Evolutionary conservation across 2,113 vertebrate species (phyloP).

Genomic region (Pantherophis guttatus): DNA sequence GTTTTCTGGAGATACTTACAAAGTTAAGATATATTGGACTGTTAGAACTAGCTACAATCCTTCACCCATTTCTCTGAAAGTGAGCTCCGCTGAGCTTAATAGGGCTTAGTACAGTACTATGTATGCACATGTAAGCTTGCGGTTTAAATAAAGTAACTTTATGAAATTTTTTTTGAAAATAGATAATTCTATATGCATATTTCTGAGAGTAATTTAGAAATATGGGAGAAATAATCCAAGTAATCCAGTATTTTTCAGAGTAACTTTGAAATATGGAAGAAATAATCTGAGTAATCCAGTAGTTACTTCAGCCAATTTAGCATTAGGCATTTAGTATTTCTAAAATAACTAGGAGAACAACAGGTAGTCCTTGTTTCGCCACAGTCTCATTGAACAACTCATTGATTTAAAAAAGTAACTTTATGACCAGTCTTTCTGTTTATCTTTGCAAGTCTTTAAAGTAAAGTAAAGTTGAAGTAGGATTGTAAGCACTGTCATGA

Average conservation of each 20-base stretch:
- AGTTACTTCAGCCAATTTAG: not conserved
- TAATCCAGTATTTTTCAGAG: not conserved
- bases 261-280: not conserved
- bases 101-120: not conserved
- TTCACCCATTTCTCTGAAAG: not conserved
- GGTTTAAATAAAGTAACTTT: not conserved
- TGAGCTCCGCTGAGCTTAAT: not conserved
- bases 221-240: not conserved
- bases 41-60: not conserved
- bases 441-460: not conserved
- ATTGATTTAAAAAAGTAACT: not conserved
- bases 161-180: not conserved
- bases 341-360: not conserved
- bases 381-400: not conserved
- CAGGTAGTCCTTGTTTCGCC: not conserved
- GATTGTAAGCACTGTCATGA: not conserved
- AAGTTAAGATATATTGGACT: not conserved
- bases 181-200: not conserved
- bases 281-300: not conserved
- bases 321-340: not conserved
- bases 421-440: not conserved
- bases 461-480: not conserved
- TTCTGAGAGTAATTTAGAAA: not conserved
- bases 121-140: not conserved
- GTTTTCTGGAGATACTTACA: too few relatives aligned